Base-by-base conservation (phyloP, 2,888 invertebrate species). In the Caenorhabditis japonica region DNA sequence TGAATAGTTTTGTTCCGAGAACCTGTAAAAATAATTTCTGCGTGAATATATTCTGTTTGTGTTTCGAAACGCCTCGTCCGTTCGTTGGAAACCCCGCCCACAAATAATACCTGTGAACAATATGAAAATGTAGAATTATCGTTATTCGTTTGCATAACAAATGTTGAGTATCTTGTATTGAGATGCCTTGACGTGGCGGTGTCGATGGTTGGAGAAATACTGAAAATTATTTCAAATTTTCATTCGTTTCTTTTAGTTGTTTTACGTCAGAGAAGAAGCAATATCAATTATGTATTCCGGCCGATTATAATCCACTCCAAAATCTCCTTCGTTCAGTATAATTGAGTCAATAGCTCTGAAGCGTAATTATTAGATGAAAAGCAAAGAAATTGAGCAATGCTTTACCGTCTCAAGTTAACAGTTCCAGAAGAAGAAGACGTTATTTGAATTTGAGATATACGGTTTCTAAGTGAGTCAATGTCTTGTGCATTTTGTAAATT, bases 151-250 rank as follows among this genome's bases (percentile, higher is more conserved):
- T 73, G 66, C 10, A 73, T 73, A n/a, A 68, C 39, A 39, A 51
- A 73, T 19, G 73, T 73, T 15, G 73, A 73, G 46, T 68, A 73
- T 59, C 56, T 60, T 5, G 73, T 61, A 39, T 73, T 73, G 41
- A 73, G 49, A 33, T 68, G 53, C 19, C 52, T 30, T 21, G 66
- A 56, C 25, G 66, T 66, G 34, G 66, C 21, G n/a, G 23, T 39
- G 36, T 73, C 73, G 30, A 73, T 73, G 13, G 39, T 38, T 1
- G 73, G 73, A 12, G n/a, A 12, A 0, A 73, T 68, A n/a, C 71
- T 72, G 47, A 52, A 71, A 38, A 36, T 12, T 13, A 38, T 25
- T 56, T 10, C 4, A 30, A 41, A 39, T 10, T 4, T 27, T 43
- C 12, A 30, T 5, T 4, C 15, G 19, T 21, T 44, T 39, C 41